Conservation (phyloP, 2,113 vertebrate species). For the Cervus canadensis region DNA sequence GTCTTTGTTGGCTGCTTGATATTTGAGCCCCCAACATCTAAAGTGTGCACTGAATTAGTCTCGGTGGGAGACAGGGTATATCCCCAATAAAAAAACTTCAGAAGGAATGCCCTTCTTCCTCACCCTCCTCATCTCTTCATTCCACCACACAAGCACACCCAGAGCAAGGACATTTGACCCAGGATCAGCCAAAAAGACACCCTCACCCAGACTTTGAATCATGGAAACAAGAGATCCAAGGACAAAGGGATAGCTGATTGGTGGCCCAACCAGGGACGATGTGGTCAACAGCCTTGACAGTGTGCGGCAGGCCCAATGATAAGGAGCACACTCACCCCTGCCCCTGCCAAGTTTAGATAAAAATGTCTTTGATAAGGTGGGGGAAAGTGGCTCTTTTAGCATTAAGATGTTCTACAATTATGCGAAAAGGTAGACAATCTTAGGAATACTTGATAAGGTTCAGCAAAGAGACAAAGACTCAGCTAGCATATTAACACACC, state of each 20-base stretch:
- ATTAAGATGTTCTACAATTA: conserved; percentile 67
- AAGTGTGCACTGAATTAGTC: not conserved
- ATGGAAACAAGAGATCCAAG: not conserved
- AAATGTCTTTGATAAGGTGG: conserved; percentile 65
- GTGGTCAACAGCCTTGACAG: conserved; percentile 35
- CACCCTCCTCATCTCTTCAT: not conserved
- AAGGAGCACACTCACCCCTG: conserved; percentile 23
- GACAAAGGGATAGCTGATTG: not conserved
- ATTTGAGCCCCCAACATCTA: not conserved
- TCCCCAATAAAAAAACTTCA: not conserved
- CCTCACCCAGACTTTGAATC: not conserved
- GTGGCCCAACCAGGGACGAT: not conserved
- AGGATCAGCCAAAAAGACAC: not conserved
- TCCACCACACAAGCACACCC: not conserved
- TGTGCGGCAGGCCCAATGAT: not conserved
- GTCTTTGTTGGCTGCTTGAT: not conserved
- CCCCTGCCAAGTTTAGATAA: conserved; percentile 54
- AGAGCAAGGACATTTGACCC: not conserved
- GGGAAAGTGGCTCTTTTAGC: conserved; percentile 44
- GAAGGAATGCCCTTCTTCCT: not conserved
- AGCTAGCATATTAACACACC: conserved; percentile 58
- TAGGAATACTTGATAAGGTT: conserved; percentile 70
- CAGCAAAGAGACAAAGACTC: conserved; percentile 65
- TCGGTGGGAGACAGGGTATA: not conserved
- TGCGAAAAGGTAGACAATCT: conserved; percentile 63